phyloP scores from a whole-genome alignment of 2,888 invertebrate genomes.

The Nephrotoma appendiculata region DNA sequence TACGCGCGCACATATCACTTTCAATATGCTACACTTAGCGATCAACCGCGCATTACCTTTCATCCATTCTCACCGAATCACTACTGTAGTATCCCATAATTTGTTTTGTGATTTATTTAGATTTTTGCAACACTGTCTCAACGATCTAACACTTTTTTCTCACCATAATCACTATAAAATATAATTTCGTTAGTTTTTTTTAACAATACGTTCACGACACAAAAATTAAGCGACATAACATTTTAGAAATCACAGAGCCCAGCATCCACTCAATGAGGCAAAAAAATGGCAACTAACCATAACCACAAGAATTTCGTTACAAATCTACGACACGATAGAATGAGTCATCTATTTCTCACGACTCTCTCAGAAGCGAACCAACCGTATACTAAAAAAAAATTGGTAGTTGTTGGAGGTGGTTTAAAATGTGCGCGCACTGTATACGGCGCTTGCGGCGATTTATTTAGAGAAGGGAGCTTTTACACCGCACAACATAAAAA shows the following conservation, averaged over 20 bases:
- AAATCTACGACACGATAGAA: neutral
- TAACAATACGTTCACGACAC: neutral
- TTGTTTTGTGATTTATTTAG: too few species aligned
- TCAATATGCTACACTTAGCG: neutral
- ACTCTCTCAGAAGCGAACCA: neutral
- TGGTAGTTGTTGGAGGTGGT: neutral
- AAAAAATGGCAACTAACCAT: neutral
- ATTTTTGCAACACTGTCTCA: neutral
- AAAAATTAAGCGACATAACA: neutral
- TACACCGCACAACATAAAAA: neutral
- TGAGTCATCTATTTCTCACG: neutral
- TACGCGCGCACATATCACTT: neutral
- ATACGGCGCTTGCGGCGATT: neutral
- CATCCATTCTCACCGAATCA: neutral
- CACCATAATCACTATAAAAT: neutral
- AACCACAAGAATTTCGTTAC: neutral
- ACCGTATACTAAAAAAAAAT: neutral
- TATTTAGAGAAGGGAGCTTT: neutral
- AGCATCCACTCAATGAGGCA: neutral
- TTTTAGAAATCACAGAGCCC: neutral
- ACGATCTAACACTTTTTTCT: neutral
- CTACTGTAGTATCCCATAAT: neutral
- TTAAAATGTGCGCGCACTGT: too few species aligned
- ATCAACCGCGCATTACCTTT: neutral
- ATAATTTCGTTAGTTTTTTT: neutral